Percentiles rank a stretch among this genome's conserved stretches.
These are phyloP conservation scores for Donacobius atricapilla DNA, from an alignment of 2,113 vertebrate genomes.

Conservation along the genomic window DNA sequence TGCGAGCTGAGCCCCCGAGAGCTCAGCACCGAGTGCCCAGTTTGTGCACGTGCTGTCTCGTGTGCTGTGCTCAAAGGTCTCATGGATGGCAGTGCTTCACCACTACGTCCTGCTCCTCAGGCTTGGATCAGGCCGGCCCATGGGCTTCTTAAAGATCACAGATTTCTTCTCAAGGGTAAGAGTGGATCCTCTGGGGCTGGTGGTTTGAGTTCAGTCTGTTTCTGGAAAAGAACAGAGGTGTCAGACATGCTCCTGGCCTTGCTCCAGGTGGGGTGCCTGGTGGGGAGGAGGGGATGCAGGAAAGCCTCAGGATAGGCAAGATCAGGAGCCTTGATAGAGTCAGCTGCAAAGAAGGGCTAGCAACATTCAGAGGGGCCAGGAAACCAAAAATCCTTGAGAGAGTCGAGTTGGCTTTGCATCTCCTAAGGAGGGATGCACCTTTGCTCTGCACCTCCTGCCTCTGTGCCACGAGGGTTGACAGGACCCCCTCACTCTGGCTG, in stretches of 20 bases:
- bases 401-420: background rate
- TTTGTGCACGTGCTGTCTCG: background rate
- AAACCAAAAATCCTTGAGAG: background rate
- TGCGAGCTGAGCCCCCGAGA: background rate
- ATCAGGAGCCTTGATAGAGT: background rate
- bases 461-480: accelerated
- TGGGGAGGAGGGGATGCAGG: background rate
- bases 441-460: background rate
- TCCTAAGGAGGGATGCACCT: background rate
- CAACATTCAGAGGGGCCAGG: background rate
- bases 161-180: constrained; percentile 44
- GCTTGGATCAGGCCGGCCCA: background rate
- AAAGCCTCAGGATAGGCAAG: background rate
- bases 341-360: background rate
- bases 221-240: constrained; percentile 69
- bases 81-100: constrained; percentile 6
- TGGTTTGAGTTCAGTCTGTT: constrained; percentile 66
- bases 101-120: constrained; percentile 31
- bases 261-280: background rate
- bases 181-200: constrained; percentile 43
- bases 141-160: constrained; percentile 9
- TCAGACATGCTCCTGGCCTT: background rate
- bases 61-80: constrained; percentile 40
- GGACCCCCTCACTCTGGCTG: accelerated
- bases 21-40: background rate